Evolutionary conservation across 2,113 vertebrate genomes (phyloP), one percentile per base, ranked within the genome.

Genomic region (Aplodontia rufa): DNA sequence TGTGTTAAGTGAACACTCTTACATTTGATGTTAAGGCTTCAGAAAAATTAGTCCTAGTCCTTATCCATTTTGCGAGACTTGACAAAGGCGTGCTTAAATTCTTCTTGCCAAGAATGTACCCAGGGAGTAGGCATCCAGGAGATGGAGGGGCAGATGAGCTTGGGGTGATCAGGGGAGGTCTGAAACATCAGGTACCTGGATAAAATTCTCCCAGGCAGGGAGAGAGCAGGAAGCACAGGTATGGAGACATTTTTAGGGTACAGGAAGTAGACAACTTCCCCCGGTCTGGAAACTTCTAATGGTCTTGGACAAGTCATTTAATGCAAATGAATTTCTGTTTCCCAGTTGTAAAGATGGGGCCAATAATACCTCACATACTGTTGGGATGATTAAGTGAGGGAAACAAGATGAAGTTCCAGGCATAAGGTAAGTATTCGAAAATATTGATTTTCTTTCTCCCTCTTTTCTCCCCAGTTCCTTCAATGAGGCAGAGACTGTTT

Each of bases 261-360:
- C 26, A 91, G 22, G 89, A 88, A 75, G 28, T 49, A 78, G 45
- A 58, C 12, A 80, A 37, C 40, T 32, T 85, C 14, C 8, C 22
- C 3, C 40, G 47, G 42, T 66, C n/a, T 90, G n/a, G 64, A 97
- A 81, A 35, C 37, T 95, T 95, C 62, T 80, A 42, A n/a, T 86
- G 87, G 78, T 72, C 32, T 79, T 72, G n/a, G 69, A 76, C 47
- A 95, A 76, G 87, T 96, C 40, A 60, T 42, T 89, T 42, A 89
- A 87, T 37, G 91, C 75, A 86, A 80, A 80, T 82, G 16, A 72
- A 58, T n/a, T 69, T 95, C 42, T 86, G 16, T 95, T 91, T 90
- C 72, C 90, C 37, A 66, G 32, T 74, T 86, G 58, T 71, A 40
- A 83, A 91, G 93, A 90, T 64, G 80, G 42, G 8, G 78, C 82